phyloP scores from a whole-genome alignment of 1,140 invertebrate genomes.

The Orchesella cincta region DNA sequence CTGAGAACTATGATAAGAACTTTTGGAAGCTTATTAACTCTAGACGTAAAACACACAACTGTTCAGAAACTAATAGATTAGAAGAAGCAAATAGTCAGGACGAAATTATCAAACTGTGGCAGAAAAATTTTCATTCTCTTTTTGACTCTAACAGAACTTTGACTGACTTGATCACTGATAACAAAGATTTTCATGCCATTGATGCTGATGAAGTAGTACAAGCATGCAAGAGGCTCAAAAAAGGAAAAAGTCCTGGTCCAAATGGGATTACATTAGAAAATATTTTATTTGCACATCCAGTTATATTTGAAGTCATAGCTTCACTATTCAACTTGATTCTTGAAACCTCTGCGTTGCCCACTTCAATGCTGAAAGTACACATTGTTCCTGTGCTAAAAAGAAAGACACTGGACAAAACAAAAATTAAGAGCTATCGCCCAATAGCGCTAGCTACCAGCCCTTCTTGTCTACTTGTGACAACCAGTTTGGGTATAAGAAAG shows the following conservation, averaged over 20 bases:
- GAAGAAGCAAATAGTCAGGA: neutral
- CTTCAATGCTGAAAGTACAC: neutral
- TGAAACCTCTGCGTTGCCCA: neutral
- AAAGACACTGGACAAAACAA: neutral
- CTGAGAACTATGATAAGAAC: neutral
- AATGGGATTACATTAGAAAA: neutral
- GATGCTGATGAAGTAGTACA: neutral
- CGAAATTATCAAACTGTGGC: neutral
- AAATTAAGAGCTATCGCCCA: neutral
- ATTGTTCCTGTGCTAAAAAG: neutral
- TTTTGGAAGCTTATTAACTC: neutral
- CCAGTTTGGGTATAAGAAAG: neutral
- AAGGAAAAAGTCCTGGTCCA: neutral
- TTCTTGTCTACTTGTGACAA: neutral
- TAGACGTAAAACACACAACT: neutral
- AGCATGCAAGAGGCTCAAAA: neutral
- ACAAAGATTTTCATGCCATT: neutral
- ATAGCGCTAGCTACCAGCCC: neutral
- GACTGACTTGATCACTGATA: neutral
- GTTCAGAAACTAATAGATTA: neutral
- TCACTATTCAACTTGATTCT: neutral
- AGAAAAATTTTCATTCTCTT: neutral
- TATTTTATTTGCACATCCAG: neutral
- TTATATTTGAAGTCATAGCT: neutral
- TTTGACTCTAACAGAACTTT: neutral